A percentile compares a stretch with the other conserved stretches of the same genome.
These are phyloP conservation scores for Larimichthys crocea DNA, from an alignment of 2,113 vertebrate species.

Conservation along the genomic window DNA sequence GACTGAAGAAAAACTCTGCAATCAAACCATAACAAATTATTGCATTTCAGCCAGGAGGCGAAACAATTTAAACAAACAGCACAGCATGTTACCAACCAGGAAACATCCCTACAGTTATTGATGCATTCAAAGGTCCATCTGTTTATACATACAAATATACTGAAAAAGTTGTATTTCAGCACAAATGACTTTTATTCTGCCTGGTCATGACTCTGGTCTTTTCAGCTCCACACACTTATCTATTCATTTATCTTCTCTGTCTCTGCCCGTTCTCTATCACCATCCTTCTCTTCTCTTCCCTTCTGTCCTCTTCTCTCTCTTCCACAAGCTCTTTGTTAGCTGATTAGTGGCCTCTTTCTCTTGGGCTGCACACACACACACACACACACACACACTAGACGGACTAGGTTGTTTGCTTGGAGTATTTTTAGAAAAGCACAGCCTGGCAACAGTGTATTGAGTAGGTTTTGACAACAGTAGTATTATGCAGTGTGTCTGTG, in stretches of 20 bases:
- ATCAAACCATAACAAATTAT: background rate
- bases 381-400: conserved; percentile 79
- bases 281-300: conserved; percentile 68
- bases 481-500: conserved; percentile 42
- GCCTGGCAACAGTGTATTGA: conserved; percentile 79
- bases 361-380: conserved; percentile 38
- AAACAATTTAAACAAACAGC: background rate
- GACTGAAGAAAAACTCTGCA: background rate
- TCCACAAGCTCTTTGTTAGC: conserved; percentile 87
- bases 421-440: conserved; percentile 87
- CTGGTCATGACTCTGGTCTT: conserved; percentile 47
- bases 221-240: conserved; percentile 7
- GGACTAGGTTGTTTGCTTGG: conserved; percentile 85
- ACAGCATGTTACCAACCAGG: background rate
- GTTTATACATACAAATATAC: background rate
- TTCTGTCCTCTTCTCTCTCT: conserved; percentile 62
- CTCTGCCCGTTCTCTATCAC: conserved; percentile 64
- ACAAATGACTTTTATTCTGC: conserved; percentile 46
- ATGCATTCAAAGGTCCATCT: background rate
- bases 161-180: background rate
- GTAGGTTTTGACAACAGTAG: conserved; percentile 63
- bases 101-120: background rate
- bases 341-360: conserved; percentile 91
- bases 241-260: conserved; percentile 65
- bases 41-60: background rate